Conservation (phyloP, 92 coral and sea anemone genomes). For the Galaxea fascicularis region DNA sequence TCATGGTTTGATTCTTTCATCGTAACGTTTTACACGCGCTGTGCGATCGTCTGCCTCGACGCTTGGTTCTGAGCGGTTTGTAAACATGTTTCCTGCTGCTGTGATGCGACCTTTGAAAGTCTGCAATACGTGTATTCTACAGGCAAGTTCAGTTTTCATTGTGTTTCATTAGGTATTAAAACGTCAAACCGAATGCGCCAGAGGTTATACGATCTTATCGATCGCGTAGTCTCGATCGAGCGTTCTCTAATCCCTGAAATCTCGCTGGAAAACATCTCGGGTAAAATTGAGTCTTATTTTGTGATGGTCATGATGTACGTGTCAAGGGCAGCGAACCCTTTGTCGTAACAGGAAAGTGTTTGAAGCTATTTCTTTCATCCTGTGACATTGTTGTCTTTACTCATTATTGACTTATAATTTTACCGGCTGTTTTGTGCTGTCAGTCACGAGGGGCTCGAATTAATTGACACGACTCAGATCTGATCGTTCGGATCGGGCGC, state of each 20-base stretch:
- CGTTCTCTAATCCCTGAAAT: constrained; percentile 24
- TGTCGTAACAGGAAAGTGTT: constrained; percentile 9
- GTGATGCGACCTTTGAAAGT: constrained; percentile 73
- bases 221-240: constrained; percentile 31
- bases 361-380: background rate
- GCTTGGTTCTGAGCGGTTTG: background rate
- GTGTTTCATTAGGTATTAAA: constrained; percentile 17
- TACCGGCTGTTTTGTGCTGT: constrained; percentile 12
- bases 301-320: constrained; percentile 14
- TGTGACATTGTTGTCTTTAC: constrained; percentile 14
- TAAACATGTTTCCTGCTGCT: constrained; percentile 78
- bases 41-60: constrained; percentile 27
- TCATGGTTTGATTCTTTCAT: constrained; percentile 41
- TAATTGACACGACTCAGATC: constrained; percentile 37
- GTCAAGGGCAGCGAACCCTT: background rate
- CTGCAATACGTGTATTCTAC: constrained; percentile 80
- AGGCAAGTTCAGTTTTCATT: constrained; percentile 71
- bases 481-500: background rate
- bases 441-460: constrained; percentile 25
- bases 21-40: constrained; percentile 44
- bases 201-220: constrained; percentile 41
- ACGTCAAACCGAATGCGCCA: constrained; percentile 25
- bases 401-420: constrained; percentile 40
- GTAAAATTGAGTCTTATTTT: background rate
- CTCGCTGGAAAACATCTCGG: background rate